Conservation (phyloP, 2,797 vertebrate species). For the Perodicticus potto region DNA sequence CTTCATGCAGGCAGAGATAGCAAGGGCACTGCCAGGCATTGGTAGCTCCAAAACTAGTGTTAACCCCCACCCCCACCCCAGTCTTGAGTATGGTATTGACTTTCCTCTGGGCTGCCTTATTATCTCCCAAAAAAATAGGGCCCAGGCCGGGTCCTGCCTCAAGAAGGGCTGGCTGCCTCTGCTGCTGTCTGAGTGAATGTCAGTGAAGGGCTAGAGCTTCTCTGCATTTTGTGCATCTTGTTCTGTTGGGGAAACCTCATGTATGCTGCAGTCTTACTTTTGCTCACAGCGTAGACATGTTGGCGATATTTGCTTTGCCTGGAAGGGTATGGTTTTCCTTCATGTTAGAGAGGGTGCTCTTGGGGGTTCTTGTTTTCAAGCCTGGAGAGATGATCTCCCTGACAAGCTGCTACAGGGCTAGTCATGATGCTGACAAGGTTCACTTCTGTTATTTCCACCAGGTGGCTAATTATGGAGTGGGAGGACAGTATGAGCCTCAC, state of each 20-base stretch:
- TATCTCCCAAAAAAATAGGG: background rate
- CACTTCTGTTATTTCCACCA: constrained; percentile 80
- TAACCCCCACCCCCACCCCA: background rate
- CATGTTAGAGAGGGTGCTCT: background rate
- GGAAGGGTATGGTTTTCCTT: background rate
- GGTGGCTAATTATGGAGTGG: constrained; percentile 99
- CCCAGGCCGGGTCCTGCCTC: background rate
- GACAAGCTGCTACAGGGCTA: background rate
- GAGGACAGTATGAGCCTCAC: constrained; percentile 99
- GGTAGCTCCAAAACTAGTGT: background rate
- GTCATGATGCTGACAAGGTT: constrained; percentile 8
- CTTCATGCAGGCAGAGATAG: background rate
- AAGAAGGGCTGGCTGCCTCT: background rate
- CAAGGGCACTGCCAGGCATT: background rate
- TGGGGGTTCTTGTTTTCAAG: background rate
- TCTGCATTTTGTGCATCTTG: background rate
- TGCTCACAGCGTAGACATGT: background rate
- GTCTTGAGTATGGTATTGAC: background rate
- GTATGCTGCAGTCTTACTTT: background rate
- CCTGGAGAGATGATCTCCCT: background rate
- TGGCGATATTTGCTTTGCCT: background rate
- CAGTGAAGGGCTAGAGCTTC: background rate
- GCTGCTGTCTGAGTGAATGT: background rate
- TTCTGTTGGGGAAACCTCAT: background rate
- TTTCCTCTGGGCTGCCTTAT: background rate